Percentiles rank a stretch among this genome's conserved stretches.
Conservation (phyloP, 1,140 invertebrate genomes). For the Phocides pigmalion region DNA sequence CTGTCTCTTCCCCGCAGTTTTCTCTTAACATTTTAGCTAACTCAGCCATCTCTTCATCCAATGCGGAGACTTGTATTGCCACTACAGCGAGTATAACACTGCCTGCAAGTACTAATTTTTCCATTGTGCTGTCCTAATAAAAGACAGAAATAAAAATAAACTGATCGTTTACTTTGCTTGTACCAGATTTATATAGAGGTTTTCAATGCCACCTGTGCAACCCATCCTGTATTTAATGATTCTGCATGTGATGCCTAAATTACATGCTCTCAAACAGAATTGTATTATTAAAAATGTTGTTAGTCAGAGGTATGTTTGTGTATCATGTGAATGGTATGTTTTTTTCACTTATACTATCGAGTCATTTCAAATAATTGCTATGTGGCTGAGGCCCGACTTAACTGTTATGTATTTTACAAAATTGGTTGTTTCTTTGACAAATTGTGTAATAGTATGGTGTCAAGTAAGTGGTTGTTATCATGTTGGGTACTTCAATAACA, state of each 20-base stretch:
- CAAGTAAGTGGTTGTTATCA: background rate
- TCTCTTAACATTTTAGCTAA: constrained; percentile 66
- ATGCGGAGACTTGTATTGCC: constrained; percentile 10
- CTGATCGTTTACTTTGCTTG: background rate
- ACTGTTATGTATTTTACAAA: constrained; percentile 7
- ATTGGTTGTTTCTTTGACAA: constrained; percentile 19
- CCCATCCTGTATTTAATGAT: constrained; percentile 26
- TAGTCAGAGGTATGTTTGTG: constrained; percentile 39
- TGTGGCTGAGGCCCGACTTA: constrained; percentile 3
- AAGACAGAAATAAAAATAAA: background rate
- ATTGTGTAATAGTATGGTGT: background rate
- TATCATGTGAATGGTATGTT: constrained; percentile 36
- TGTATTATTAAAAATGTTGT: constrained; percentile 50
- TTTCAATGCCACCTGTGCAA: constrained; percentile 45
- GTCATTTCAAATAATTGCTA: constrained; percentile 58
- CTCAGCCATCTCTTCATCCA: constrained; percentile 72
- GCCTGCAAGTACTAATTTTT: constrained; percentile 12
- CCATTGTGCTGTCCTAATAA: constrained; percentile 35
- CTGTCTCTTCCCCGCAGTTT: constrained; percentile 61
- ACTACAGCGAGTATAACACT: constrained; percentile 28
- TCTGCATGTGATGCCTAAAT: constrained; percentile 42
- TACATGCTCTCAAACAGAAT: constrained; percentile 38
- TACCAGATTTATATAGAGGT: constrained; percentile 44
- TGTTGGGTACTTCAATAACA: too few species aligned
- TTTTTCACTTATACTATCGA: constrained; percentile 38